These are phyloP conservation scores for Typhlichthys eigenmanni DNA, from an alignment of 2,797 vertebrate genomes.

Conservation along the genomic window DNA sequence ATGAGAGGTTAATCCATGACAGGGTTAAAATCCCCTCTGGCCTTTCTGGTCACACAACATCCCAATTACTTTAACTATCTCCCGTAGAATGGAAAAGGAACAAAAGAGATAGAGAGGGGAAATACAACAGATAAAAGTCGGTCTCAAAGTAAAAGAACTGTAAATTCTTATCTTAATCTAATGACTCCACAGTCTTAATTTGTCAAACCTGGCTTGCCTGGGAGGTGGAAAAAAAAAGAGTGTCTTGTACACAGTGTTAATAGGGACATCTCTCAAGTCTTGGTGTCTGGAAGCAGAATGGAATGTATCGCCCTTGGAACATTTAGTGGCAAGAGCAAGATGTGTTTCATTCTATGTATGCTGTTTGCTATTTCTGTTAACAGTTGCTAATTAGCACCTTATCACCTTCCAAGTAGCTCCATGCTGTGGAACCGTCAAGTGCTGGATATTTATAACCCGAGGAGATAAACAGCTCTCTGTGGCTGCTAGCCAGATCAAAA, in stretches of 20 bases:
- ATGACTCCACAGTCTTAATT: conserved; percentile 96
- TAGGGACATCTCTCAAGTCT: conserved; percentile 89
- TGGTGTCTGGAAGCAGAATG: conserved; percentile 79
- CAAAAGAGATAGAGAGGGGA: conserved; percentile 70
- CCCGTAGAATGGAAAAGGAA: conserved; percentile 43
- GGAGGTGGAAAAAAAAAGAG: conserved; percentile 40
- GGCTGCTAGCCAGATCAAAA: conserved; percentile 59
- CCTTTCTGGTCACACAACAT: conserved; percentile 77
- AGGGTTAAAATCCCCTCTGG: conserved; percentile 78
- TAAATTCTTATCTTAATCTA: conserved; percentile 99
- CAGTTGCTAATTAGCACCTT: conserved; percentile 83
- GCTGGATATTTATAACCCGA: conserved; percentile 76
- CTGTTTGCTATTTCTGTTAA: conserved; percentile 70
- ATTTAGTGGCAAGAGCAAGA: conserved; percentile 81
- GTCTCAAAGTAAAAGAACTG: conserved; percentile 90
- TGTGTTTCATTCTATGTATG: conserved; percentile 81
- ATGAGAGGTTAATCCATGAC: conserved; percentile 70
- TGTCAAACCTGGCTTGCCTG: conserved; percentile 88
- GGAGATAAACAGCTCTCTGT: conserved; percentile 59
- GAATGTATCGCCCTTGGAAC: conserved; percentile 83
- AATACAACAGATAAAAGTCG: conserved; percentile 94
- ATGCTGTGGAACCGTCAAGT: conserved; percentile 63
- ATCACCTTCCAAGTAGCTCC: conserved; percentile 79
- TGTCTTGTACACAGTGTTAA: conserved; percentile 87
- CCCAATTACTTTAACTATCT: conserved; percentile 92